Percentiles rank a stretch among this genome's conserved stretches.
phyloP scores from a whole-genome alignment of 2,113 vertebrate species.

The Syrrhaptes paradoxus region DNA sequence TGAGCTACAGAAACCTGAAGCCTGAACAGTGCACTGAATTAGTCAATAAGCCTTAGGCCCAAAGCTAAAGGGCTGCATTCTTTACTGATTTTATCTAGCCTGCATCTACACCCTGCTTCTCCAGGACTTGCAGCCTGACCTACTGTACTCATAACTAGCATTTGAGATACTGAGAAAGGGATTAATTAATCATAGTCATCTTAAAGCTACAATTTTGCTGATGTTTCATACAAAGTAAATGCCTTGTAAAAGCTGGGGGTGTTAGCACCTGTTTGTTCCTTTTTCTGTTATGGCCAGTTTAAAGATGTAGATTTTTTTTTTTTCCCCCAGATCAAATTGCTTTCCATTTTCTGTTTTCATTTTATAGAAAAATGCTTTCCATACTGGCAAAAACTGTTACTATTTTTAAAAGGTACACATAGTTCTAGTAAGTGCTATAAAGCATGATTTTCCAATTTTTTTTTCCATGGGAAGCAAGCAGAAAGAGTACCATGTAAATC shows the following conservation, averaged over 20 bases:
- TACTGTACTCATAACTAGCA: accelerated
- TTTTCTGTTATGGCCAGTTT: neutral
- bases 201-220: neutral
- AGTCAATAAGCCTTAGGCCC: neutral
- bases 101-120: neutral
- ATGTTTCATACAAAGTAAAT: neutral
- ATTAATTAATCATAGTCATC: neutral
- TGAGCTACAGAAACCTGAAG: neutral
- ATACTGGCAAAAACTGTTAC: conserved; percentile 1
- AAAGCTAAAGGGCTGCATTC: neutral
- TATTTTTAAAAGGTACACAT: neutral
- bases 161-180: neutral
- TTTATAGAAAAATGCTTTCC: conserved; percentile 6
- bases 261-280: neutral
- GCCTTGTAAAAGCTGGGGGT: neutral
- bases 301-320: neutral
- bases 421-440: neutral
- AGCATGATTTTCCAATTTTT: neutral
- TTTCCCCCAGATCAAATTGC: neutral
- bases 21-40: neutral
- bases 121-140: neutral
- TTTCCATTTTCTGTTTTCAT: conserved; percentile 6
- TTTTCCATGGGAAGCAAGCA: neutral
- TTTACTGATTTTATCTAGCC: neutral
- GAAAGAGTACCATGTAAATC: neutral